Evolutionary conservation across 2,113 vertebrate species (phyloP), one percentile per base, ranked within the genome.

Genomic region (Crotalus tigris): DNA sequence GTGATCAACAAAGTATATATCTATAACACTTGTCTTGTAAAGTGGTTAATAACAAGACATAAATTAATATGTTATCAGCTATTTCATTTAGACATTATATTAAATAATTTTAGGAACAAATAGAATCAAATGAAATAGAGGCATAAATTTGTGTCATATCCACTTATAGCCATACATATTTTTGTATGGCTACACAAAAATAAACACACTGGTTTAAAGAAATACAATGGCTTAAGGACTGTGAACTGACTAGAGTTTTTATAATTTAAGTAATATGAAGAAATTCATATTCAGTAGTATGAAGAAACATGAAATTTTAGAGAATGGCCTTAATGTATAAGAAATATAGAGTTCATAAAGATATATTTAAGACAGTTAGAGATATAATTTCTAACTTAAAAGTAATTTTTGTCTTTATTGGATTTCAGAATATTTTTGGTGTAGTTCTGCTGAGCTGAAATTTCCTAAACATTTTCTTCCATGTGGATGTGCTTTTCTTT

Each of bases 61-160:
- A 58, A 3, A 92, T 95, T 95, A 94, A 90, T 53, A 26, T 81
- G 85, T 2, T 94, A 19, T 13, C 2, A 90, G 12, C 5, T 92
- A 93, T 94, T 21, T 90, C 87, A 92, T 90, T 64, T 21, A 89
- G 49, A 51, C 51, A 93, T 1, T 91, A 92, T 96, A 94, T 49
- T 75, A 95, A 21, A 91, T 54, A 87, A 5, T 91, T 33, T 57
- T 64, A n/a, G 29, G 61, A 90, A 39, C 24, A 93, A 6, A 75
- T n/a, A 61, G 29, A 69, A 93, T 17, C 55, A 86, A 94, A 81
- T n/a, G 61, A 90, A 58, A 93, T 39, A 64, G 7, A 57, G 55
- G 57, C 17, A 91, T 10, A 17, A 9, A 0, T 88, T 93, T 90
- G 39, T 0, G 0, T 29, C 54, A 89, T 24, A 93, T 2, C 85